Conservation (phyloP, 2,797 vertebrate species). For the Podargus strigoides region DNA sequence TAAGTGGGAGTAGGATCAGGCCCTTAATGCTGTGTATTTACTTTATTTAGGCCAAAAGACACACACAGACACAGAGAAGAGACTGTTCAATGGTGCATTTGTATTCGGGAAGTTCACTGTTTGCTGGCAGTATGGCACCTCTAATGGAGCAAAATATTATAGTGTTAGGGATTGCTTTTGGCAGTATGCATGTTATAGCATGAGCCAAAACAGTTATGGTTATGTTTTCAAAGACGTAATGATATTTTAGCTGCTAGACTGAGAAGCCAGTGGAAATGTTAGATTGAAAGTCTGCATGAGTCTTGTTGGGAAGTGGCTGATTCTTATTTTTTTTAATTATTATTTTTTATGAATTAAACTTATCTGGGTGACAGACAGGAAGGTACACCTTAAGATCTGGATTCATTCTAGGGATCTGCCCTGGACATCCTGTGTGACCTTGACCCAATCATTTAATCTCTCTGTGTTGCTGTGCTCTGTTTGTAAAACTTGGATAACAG, state of each 20-base stretch:
- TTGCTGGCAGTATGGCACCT: background rate
- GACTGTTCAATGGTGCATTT: conserved; percentile 8
- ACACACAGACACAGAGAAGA: conserved; percentile 51
- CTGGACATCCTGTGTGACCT: background rate
- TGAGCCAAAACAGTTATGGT: background rate
- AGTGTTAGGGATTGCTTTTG: background rate
- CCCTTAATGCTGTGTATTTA: conserved; percentile 35
- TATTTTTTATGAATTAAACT: background rate
- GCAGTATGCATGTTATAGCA: background rate
- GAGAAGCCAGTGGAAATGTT: background rate
- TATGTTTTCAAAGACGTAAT: conserved; percentile 31
- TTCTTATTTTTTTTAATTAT: background rate
- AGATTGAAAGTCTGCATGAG: background rate
- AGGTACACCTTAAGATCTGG: background rate
- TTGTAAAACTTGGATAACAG: background rate
- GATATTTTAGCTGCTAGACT: conserved; percentile 2
- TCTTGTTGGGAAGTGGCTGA: background rate
- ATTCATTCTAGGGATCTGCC: background rate
- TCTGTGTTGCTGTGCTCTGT: background rate
- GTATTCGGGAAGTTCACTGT: background rate
- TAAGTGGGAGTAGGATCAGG: conserved; percentile 41
- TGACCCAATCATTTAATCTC: background rate
- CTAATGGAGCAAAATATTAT: background rate
- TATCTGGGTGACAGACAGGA: background rate
- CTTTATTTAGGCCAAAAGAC: conserved; percentile 37